Percentiles rank a stretch among this genome's conserved stretches.
These are phyloP conservation scores for Grantiella picta DNA, from an alignment of 2,113 vertebrate species.

Conservation along the genomic window DNA sequence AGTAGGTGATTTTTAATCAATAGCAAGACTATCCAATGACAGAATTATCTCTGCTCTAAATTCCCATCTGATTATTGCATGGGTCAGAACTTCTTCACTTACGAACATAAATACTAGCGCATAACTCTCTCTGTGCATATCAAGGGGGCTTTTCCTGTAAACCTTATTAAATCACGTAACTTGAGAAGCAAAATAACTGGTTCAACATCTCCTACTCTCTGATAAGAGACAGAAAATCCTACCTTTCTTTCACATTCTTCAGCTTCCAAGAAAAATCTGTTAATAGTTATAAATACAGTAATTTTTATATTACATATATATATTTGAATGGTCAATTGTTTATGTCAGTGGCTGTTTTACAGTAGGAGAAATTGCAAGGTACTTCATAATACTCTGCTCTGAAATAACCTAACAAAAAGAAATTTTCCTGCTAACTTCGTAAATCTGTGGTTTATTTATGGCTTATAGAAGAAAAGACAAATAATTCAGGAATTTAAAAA, in stretches of 20 bases:
- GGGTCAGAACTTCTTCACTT: background rate
- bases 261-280: background rate
- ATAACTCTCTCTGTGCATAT: background rate
- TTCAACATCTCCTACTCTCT: background rate
- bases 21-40: background rate
- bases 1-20: background rate
- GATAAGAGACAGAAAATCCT: background rate
- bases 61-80: background rate
- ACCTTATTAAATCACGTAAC: background rate
- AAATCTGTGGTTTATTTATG: background rate
- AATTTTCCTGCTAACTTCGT: background rate
- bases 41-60: background rate
- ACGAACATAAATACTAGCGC: background rate
- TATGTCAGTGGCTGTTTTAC: background rate
- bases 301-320: background rate
- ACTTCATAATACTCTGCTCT: background rate
- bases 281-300: background rate
- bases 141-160: background rate
- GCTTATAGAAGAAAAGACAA: background rate
- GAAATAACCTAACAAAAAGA: background rate
- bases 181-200: background rate
- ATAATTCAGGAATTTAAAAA: background rate
- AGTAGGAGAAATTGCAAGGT: background rate
- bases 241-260: background rate
- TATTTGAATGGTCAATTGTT: background rate